Evolutionary conservation across 2,888 invertebrate genomes (phyloP).

Genomic region (Piscicola geometra): DNA sequence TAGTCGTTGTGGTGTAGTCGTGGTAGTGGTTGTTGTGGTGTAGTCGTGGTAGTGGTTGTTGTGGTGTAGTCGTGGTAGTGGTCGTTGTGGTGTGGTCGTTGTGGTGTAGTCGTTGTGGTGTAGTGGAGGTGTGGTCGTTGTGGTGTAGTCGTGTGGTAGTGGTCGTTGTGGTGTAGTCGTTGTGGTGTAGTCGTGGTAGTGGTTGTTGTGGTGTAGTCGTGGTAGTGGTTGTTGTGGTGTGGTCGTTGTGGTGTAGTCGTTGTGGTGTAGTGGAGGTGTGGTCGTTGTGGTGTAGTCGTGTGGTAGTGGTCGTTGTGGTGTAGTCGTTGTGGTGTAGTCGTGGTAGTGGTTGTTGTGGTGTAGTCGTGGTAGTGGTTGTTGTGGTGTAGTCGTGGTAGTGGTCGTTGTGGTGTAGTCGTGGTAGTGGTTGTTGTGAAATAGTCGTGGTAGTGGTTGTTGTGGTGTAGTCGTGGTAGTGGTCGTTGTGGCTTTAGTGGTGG

Average conservation of each 20-base stretch:
- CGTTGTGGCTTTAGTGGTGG: no score
- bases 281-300: no score
- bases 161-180: neutral
- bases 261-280: no score
- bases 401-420: no score
- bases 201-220: neutral
- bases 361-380: no score
- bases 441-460: no score
- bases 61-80: neutral
- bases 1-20: no score
- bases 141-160: neutral
- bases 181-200: neutral
- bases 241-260: no score
- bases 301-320: neutral
- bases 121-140: neutral
- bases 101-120: neutral
- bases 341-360: no score
- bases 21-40: neutral
- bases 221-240: neutral
- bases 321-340: no score
- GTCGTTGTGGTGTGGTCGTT: neutral
- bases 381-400: no score
- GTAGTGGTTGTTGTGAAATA: no score
- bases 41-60: neutral
- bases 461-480: neutral